Conservation (phyloP, 2,797 vertebrate genomes). For the Parauchenoglanis ngamensis region DNA sequence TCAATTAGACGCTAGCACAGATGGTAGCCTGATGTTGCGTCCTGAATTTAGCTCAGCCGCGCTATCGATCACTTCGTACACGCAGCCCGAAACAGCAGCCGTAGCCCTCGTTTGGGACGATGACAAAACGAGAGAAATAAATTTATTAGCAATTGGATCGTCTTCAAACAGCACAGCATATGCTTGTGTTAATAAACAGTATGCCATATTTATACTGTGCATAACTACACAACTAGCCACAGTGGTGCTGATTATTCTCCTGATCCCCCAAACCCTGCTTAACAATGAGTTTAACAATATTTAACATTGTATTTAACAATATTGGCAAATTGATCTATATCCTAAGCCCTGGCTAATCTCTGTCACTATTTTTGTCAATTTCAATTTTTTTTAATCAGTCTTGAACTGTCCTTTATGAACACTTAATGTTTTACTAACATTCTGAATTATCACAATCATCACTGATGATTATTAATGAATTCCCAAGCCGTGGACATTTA, state of each 20-base stretch:
- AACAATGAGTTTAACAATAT: background rate
- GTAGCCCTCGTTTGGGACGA: constrained; percentile 19
- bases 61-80: constrained; percentile 60
- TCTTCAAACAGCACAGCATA: constrained; percentile 7
- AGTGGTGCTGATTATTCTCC: background rate
- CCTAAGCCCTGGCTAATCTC: background rate
- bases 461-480: background rate
- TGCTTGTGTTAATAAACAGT: background rate
- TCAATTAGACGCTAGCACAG: constrained; percentile 82
- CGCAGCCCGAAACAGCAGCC: constrained; percentile 60
- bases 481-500: background rate
- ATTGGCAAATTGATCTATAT: background rate
- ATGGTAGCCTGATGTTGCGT: constrained; percentile 76
- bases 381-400: background rate
- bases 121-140: constrained; percentile 28
- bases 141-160: constrained; percentile 20
- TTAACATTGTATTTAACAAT: background rate
- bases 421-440: background rate
- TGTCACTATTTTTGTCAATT: background rate
- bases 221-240: background rate
- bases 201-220: background rate
- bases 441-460: background rate
- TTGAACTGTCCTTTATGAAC: background rate
- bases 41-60: constrained; percentile 40
- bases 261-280: background rate